Conservation (phyloP, 2,797 vertebrate species). For the Sebastes miniatus region DNA sequence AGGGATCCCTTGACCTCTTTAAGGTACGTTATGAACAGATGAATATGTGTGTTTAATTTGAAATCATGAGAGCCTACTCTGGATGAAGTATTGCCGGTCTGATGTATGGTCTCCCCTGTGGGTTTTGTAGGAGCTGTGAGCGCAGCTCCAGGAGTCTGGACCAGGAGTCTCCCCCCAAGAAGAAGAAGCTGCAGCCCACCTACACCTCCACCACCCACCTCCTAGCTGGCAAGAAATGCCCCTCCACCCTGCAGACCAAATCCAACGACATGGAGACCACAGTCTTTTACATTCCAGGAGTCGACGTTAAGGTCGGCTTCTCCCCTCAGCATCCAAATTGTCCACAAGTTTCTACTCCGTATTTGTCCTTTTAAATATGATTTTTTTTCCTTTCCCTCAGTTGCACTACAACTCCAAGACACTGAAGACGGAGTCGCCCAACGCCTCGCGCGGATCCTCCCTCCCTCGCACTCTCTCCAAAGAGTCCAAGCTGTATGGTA, state of each 20-base stretch:
- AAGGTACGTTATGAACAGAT: no score
- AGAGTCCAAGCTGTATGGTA: slow-evolving; percentile 99
- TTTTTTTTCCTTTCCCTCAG: slow-evolving; percentile 67
- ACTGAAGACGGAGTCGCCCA: slow-evolving; percentile 95
- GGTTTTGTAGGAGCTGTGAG: slow-evolving; percentile 88
- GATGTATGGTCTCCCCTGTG: not conserved
- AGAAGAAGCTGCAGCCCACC: slow-evolving; percentile 94
- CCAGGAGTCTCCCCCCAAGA: slow-evolving; percentile 97
- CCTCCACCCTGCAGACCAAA: slow-evolving; percentile 94
- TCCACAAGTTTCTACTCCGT: not conserved
- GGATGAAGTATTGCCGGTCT: no score
- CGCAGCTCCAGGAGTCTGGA: slow-evolving; percentile 93
- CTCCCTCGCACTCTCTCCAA: slow-evolving; percentile 97
- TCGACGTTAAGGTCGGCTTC: slow-evolving; percentile 93
- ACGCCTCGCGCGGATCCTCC: slow-evolving; percentile 94
- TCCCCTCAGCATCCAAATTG: not conserved
- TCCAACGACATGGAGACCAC: slow-evolving; percentile 95
- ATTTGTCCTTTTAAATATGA: not conserved
- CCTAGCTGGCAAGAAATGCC: slow-evolving; percentile 93
- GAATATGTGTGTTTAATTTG: no score
- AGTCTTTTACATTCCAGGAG: slow-evolving; percentile 98
- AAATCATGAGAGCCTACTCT: no score
- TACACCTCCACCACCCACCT: slow-evolving; percentile 92
- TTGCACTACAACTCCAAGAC: slow-evolving; percentile 99
- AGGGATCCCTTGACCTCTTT: no score